Base-by-base conservation (phyloP, 2,888 invertebrate genomes). In the Gryllus longicercus region DNA sequence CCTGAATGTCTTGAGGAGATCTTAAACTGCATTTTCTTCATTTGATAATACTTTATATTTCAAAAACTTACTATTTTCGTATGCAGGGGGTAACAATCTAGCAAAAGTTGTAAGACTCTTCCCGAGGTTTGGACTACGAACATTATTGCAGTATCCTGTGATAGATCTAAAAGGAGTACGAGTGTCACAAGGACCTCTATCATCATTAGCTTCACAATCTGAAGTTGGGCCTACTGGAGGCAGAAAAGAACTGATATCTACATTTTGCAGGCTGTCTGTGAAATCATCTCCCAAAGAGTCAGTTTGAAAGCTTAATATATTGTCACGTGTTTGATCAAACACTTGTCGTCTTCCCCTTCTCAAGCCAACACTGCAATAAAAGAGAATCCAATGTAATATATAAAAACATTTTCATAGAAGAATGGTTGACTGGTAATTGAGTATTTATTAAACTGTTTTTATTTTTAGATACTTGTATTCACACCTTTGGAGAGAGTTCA, bases 81-180 rank as follows among this genome's bases (percentile, higher is more conserved):
- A 97, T 80, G 92, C 93, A 2, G 96, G 94, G 0, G 96, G 95
- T 82, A 97, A 86, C 81, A 97, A 88, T 83, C 97, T 91, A 1
- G 95, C 93, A 85, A 97, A 96, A 0, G 95, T 94, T 0, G 95
- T 94, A 84, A 96, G 88, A 84, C 95, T 93, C 85, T 95, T 94
- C 23, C 96, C 97, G 85, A 94, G 91, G 81, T 90, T 91, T 0
- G 96, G 95, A 85, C 95, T 94, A 51, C 94, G 90, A 78, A 96
- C 86, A 85, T 97, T 97, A 85, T 97, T 97, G 85, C 97, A 97
- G 84, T 94, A 93, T 0, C 96, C 96, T 0, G 94, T 93, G 82
- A 93, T 91, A 0, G 93, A 92, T 83, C 95, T 89, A 82, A 85
- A 87, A 11, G 85, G 84, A 79, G 85, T 83, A 77, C 82, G 87